Conservation (phyloP, 2,888 invertebrate genomes). For the Sinodicranocentrus sp. region DNA sequence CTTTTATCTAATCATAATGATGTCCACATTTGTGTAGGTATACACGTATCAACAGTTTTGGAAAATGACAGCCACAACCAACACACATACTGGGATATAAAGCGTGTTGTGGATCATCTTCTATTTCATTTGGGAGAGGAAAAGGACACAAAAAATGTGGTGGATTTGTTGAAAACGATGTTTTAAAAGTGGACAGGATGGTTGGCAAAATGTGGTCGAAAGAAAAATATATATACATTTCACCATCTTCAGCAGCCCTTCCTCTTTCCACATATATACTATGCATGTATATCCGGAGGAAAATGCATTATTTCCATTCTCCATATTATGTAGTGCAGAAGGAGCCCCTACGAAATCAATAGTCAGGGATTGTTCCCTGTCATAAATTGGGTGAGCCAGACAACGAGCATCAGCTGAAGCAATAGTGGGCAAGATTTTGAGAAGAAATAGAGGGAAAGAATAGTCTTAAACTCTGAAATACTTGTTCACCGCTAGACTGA, state of each 20-base stretch:
- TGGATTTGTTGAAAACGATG: too few species aligned
- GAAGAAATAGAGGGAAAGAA: too few species aligned
- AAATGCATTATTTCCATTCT: conserved; percentile 46
- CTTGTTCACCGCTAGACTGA: too few species aligned
- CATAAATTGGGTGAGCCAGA: conserved; percentile 63
- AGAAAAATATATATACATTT: too few species aligned
- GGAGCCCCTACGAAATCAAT: conserved; percentile 54
- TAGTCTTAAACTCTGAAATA: too few species aligned
- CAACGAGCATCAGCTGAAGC: conserved; percentile 61
- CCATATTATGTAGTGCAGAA: conserved; percentile 27
- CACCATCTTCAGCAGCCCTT: too few species aligned
- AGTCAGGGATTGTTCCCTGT: conserved; percentile 63
- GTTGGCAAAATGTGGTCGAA: too few species aligned
- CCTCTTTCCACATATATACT: too few species aligned
- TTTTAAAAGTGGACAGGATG: too few species aligned
- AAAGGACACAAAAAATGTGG: too few species aligned
- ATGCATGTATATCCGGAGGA: background rate
- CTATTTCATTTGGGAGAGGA: conserved; percentile 30
- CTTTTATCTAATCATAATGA: conserved; percentile 5
- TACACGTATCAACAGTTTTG: conserved; percentile 34
- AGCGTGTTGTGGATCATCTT: conserved; percentile 36
- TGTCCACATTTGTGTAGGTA: conserved; percentile 22
- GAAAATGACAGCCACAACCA: background rate
- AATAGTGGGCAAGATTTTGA: conserved; percentile 49
- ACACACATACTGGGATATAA: conserved; percentile 9